Evolutionary conservation across 2,888 invertebrate species (phyloP), one percentile per base, ranked within the genome.

Genomic region (Lasius platythorax): DNA sequence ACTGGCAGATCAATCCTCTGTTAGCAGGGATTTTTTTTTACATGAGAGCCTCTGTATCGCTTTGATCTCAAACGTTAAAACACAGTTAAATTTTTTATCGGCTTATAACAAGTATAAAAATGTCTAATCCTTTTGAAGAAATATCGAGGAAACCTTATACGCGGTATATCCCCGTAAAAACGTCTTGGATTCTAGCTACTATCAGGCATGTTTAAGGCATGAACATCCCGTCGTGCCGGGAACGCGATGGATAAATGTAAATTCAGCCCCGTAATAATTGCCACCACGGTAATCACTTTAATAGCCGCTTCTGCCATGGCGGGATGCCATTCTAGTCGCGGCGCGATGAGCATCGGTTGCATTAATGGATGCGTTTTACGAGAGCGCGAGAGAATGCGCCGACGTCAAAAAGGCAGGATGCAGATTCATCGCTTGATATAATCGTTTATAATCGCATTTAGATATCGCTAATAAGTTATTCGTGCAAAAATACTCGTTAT

Each of bases 161-260:
- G 70, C 68, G 86, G 83, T 83, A 4, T 37, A 23, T 23, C 75
- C n/a, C 81, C 88, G 90, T 91, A 91, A 92, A 91, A 91, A 85
- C 88, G 15, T 87, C 66, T 73, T 63, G 78, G 79, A 83, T 84
- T 88, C 91, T 91, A 91, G 91, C 93, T 91, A 91, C 91, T 30
- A 23, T 15, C 91, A 88, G 91, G 89, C 91, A 93, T 93, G 93
- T 93, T 89, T 92, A 92, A 93, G 83, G 90, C 91, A 93, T 92
- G 92, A 92, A 91, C 82, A 75, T 73, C 79, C 68, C 79, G 68
- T 83, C 79, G 23, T 43, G 40, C 66, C 79, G 8, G 50, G 72
- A 87, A 91, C 88, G 91, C 93, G 90, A 92, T 93, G 92, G 92
- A 94, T 93, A 94, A 93, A 94, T 94, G 94, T 92, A 93, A 94